Base-by-base conservation (phyloP, 2,113 vertebrate genomes). In the Cepphus grylle region DNA sequence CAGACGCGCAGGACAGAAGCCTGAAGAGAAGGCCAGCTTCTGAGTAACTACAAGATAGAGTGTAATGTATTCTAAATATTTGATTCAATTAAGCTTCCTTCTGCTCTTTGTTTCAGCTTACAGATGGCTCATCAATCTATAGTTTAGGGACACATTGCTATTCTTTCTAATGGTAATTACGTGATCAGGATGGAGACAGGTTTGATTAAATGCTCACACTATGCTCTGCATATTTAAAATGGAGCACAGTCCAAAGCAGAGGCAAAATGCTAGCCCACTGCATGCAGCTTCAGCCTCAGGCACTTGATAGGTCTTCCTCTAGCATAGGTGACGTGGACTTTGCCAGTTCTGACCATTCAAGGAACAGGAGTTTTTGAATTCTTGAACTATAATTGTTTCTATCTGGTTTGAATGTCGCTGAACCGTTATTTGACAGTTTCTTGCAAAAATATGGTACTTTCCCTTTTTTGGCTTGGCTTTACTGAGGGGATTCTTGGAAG, bases 11-110 rank as follows among this genome's bases (percentile, higher is more conserved):
- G 91, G 93, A 94, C 93, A 97, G 89, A 93, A 91, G 87, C 87
- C 56, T 93, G 87, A 93, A 83, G 94, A 90, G 83, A 88, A 83
- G 87, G 63, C 81, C 89, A 95, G 78, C 59, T 85, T 94, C 72
- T 92, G 91, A 92, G 87, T 87, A 95, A 86, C 81, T 90, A 50
- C 67, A 92, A 95, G 91, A 90, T 17, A 80, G 55, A 85, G 53
- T 55, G n/a, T 96, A 96, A 96, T 96, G 74, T 86, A 95, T 96
- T 96, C 96, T 96, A 95, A 96, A 95, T 95, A 96, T 97, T 96
- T 96, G 93, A 95, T 97, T 95, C 93, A 97, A 94, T 96, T 97
- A 96, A 92, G 93, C 91, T 97, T 93, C 97, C 97, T 96, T 97
- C 97, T 97, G 96, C 86, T 96, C 96, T 96, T 96, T 97, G 95